Percentiles rank a stretch among this genome's conserved stretches.
These are phyloP conservation scores for Novumbra hubbsi DNA, from an alignment of 2,797 vertebrate species.

Conservation along the genomic window DNA sequence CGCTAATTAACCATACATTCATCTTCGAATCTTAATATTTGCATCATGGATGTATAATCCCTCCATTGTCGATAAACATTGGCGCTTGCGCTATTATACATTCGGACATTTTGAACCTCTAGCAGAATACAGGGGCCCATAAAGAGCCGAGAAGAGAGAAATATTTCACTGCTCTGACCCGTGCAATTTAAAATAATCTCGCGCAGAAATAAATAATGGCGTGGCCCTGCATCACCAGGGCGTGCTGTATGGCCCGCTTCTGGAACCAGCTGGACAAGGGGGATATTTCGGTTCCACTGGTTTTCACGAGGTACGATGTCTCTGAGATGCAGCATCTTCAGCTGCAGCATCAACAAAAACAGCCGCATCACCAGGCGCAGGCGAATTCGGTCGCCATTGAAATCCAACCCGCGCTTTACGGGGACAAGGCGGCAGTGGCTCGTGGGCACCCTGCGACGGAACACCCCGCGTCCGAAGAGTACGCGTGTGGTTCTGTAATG, in stretches of 20 bases:
- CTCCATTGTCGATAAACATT: conserved; percentile 26
- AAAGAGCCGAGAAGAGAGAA: conserved; percentile 8
- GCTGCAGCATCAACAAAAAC: conserved; percentile 59
- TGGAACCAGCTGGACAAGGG: conserved; percentile 98
- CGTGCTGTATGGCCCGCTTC: conserved; percentile 97
- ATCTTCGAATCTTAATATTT: conserved; percentile 4
- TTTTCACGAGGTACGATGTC: conserved; percentile 92
- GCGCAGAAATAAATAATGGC: conserved; percentile 76
- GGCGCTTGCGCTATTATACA: conserved; percentile 21
- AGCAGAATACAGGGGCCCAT: conserved; percentile 16
- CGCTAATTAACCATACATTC: too few species aligned
- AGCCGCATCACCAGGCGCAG: conserved; percentile 61
- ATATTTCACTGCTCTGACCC: neutral
- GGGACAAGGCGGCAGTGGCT: conserved; percentile 54
- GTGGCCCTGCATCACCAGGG: conserved; percentile 97
- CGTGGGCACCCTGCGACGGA: conserved; percentile 59
- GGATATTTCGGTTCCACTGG: conserved; percentile 93
- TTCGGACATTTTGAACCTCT: conserved; percentile 59
- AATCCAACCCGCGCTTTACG: conserved; percentile 74
- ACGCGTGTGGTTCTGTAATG: conserved; percentile 86
- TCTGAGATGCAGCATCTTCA: conserved; percentile 82
- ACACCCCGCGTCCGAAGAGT: conserved; percentile 55
- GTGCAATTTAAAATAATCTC: conserved; percentile 7
- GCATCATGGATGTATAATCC: conserved; percentile 44
- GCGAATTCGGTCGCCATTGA: conserved; percentile 76